These are phyloP conservation scores for Mormyrops attenuatus DNA, from an alignment of 2,797 vertebrate species.

Conservation along the genomic window DNA sequence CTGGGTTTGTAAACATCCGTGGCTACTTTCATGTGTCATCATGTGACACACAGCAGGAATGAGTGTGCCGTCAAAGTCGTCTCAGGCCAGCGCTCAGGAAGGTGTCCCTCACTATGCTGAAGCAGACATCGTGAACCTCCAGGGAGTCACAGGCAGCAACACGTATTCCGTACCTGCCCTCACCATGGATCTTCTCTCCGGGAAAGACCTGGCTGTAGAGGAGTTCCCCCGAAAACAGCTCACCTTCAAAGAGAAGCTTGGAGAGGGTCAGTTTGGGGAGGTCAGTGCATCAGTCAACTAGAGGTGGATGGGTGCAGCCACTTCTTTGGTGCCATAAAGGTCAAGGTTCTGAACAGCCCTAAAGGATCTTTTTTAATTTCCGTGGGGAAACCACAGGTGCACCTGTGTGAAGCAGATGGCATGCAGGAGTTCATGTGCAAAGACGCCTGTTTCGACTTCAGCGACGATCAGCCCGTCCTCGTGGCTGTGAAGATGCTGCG, in stretches of 20 bases:
- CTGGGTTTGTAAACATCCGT: not conserved
- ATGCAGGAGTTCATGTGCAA: slow-evolving; percentile 82
- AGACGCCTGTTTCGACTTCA: slow-evolving; percentile 63
- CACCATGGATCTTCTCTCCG: slow-evolving; percentile 78
- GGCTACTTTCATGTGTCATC: not conserved
- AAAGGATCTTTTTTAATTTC: not conserved
- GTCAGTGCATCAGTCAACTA: slow-evolving; percentile 54
- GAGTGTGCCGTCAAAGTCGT: slow-evolving; percentile 48
- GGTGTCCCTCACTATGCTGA: slow-evolving; percentile 89
- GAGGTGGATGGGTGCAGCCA: not conserved
- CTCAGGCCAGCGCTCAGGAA: slow-evolving; percentile 55
- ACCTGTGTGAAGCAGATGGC: slow-evolving; percentile 90
- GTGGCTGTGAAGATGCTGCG: slow-evolving; percentile 94
- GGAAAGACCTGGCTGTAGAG: slow-evolving; percentile 78
- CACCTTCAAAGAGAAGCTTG: slow-evolving; percentile 91
- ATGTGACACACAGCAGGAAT: slow-evolving; percentile 42
- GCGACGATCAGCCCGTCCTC: slow-evolving; percentile 60
- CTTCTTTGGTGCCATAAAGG: not conserved
- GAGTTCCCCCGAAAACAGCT: slow-evolving; percentile 90
- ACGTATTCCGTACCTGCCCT: slow-evolving; percentile 79
- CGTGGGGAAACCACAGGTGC: slow-evolving; percentile 66
- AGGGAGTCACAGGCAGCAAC: slow-evolving; percentile 74
- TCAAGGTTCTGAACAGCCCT: not conserved
- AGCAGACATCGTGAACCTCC: slow-evolving; percentile 89
- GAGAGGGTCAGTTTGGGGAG: slow-evolving; percentile 97